These are phyloP conservation scores for Helleia helle DNA, from an alignment of 2,888 invertebrate genomes.

Conservation along the genomic window DNA sequence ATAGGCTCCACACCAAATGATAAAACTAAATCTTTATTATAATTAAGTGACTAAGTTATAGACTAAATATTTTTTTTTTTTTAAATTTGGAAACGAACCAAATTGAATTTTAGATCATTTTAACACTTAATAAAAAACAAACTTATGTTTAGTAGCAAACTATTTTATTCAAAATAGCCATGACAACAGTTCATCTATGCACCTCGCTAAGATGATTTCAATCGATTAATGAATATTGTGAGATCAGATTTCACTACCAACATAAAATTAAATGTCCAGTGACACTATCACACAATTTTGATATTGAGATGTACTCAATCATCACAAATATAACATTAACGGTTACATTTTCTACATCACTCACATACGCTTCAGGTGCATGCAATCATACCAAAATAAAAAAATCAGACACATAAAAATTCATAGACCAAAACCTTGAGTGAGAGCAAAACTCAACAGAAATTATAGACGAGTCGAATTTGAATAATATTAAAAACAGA, in stretches of 20 bases:
- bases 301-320: not conserved
- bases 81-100: slow-evolving; percentile 50
- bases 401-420: not conserved
- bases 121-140: slow-evolving; percentile 49
- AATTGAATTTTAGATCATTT: slow-evolving; percentile 39
- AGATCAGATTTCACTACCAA: slow-evolving; percentile 54
- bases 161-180: slow-evolving; percentile 25
- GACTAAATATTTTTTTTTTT: slow-evolving; percentile 45
- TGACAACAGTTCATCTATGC: not conserved
- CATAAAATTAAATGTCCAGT: slow-evolving; percentile 17
- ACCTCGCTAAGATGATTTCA: slow-evolving; percentile 13
- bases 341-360: not conserved
- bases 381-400: not conserved
- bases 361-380: not conserved
- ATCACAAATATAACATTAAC: not conserved
- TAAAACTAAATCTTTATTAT: slow-evolving; percentile 53
- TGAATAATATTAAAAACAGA: slow-evolving; percentile 68
- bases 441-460: slow-evolving; percentile 25
- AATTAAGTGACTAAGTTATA: slow-evolving; percentile 58
- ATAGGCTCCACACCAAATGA: slow-evolving; percentile 41
- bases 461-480: slow-evolving; percentile 34
- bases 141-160: slow-evolving; percentile 40
- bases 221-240: slow-evolving; percentile 45
- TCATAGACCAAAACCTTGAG: slow-evolving; percentile 19
- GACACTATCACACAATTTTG: not conserved